Percentiles rank a stretch among this genome's conserved stretches.
phyloP scores from a whole-genome alignment of 2,888 invertebrate species.

The Nemurella pictetii region DNA sequence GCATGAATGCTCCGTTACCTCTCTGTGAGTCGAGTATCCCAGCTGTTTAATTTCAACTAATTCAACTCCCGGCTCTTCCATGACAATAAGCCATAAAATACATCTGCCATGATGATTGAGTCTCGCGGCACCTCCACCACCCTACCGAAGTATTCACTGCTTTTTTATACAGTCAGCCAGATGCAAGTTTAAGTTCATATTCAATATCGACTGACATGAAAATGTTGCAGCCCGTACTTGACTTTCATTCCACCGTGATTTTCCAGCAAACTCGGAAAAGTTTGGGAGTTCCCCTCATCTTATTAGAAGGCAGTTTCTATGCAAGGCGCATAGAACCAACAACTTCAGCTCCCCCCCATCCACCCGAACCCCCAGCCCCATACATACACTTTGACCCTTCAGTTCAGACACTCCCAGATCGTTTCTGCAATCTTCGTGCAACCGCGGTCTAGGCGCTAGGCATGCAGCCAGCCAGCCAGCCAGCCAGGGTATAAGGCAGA shows the following conservation, averaged over 20 bases:
- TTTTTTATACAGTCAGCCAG: background rate
- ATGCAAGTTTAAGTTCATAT: background rate
- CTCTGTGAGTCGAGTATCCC: background rate
- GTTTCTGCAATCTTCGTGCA: background rate
- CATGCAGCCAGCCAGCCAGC: background rate
- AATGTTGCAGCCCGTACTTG: background rate
- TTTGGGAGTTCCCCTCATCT: constrained; percentile 3
- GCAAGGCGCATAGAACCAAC: constrained; percentile 17
- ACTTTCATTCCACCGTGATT: background rate
- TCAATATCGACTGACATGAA: background rate
- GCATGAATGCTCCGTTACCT: too few relatives aligned
- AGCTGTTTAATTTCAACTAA: background rate
- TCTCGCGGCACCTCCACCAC: background rate
- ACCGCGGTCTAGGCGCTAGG: background rate
- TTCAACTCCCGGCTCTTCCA: background rate
- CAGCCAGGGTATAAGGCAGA: too few relatives aligned
- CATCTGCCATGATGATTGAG: background rate
- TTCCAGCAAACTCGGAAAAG: background rate
- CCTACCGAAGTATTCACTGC: background rate
- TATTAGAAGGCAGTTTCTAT: constrained; percentile 27
- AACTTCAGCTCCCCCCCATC: background rate
- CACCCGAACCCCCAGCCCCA: constrained; percentile 1
- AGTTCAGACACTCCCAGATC: constrained; percentile 18
- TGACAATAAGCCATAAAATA: background rate
- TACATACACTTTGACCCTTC: constrained; percentile 21